Base-by-base conservation (phyloP, 2,113 vertebrate genomes). In the Glaucomys volans region DNA sequence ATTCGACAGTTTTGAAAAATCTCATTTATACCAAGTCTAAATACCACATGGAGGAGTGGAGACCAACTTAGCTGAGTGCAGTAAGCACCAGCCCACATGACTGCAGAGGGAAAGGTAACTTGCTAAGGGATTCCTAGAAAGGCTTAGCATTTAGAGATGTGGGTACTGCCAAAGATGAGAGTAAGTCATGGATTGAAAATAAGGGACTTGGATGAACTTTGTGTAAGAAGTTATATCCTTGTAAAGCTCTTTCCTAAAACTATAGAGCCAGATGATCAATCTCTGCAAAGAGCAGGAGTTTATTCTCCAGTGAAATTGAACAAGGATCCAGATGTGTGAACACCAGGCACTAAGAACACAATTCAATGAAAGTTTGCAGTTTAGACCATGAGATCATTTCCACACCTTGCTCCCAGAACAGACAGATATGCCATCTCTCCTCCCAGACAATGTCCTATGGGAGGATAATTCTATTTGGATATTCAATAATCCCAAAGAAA, bases 1-100 rank as follows among this genome's bases (percentile, higher is more conserved):
- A 80, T 24, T 37, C 37, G 74, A 35, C 47, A 85, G 59, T 67
- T 74, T 32, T 18, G 50, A 87, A 69, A 86, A 74, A 52, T 59
- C 57, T 93, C 54, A 54, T 96, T 79, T 76, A 82, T 84, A 62
- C 42, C 7, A 77, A 89, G 67, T 64, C 50, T 62, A 94, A 83
- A 54, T 75, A 35, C n/a, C 76, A 64, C 9, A 42, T 54, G 87
- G 52, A 94, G 50, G 42, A 69, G 18, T 24, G 37, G 4, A 5
- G 42, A 71, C 69, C 50, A 44, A 30, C 17, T 18, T 35, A 5
- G 59, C 26, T 35, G 54, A 67, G 62, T 30, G 14, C 52, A 77
- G 37, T 50, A 28, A 77, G 62, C 7, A 10, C 64, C 81, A 80
- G 37, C 32, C 50, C 47, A 62, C 0, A 0, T 11, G 75, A 47